Percentiles rank a stretch among this genome's conserved stretches.
These are phyloP conservation scores for Batillaria attramentaria DNA, from an alignment of 1,140 invertebrate genomes.

Conservation along the genomic window DNA sequence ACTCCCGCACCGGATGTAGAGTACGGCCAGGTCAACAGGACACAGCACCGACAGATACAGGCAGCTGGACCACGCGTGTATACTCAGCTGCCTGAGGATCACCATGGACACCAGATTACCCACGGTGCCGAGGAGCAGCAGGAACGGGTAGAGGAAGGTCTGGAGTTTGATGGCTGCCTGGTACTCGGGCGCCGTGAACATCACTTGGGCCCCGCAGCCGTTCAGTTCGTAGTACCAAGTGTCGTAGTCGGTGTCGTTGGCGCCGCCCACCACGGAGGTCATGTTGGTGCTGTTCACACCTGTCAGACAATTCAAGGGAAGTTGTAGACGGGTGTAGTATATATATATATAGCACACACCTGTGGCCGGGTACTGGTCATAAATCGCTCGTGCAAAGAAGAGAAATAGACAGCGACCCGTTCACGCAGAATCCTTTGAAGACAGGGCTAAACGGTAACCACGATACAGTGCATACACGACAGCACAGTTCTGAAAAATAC, in stretches of 20 bases:
- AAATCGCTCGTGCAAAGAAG: slow-evolving; percentile 26
- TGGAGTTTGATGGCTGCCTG: slow-evolving; percentile 36
- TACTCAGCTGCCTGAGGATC: slow-evolving; percentile 56
- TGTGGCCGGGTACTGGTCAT: no score
- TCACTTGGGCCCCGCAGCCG: not conserved
- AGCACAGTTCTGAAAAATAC: no score
- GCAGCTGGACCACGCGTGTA: slow-evolving; percentile 66
- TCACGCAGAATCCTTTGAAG: no score
- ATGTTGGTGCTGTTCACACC: slow-evolving; percentile 16
- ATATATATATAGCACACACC: no score
- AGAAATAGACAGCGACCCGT: no score
- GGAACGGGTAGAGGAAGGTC: slow-evolving; percentile 55
- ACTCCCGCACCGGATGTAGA: slow-evolving; percentile 64
- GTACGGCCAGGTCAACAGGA: slow-evolving; percentile 58
- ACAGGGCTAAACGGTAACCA: no score
- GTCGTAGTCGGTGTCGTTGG: slow-evolving; percentile 8
- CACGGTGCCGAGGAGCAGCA: slow-evolving; percentile 64
- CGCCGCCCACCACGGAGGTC: not conserved
- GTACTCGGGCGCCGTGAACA: not conserved
- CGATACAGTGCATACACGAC: no score
- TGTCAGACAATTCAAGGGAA: no score
- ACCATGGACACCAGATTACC: slow-evolving; percentile 59
- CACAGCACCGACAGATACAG: slow-evolving; percentile 65
- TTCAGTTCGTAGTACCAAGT: not conserved
- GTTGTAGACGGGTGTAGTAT: no score